A percentile compares a stretch with the other conserved stretches of the same genome.
Conservation (phyloP, 1,140 invertebrate species). For the Procambarus clarkii region DNA sequence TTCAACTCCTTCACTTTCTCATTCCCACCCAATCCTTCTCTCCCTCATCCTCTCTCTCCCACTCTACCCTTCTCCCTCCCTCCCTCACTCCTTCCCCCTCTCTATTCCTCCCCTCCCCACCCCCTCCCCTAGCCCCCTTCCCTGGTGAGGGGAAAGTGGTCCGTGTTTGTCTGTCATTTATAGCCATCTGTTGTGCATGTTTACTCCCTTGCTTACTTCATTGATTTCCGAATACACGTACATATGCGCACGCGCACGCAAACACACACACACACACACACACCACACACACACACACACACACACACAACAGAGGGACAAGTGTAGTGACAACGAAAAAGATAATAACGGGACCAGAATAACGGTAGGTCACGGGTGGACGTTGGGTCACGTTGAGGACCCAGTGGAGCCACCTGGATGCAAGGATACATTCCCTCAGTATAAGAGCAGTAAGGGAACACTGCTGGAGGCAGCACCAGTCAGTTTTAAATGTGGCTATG, state of each 20-base stretch:
- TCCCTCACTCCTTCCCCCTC: neutral
- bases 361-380: no score
- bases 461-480: no score
- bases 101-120: neutral
- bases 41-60: no score
- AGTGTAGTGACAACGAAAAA: neutral
- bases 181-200: no score
- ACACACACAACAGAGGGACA: no score
- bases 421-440: neutral
- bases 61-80: neutral
- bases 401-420: neutral
- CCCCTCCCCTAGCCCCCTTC: neutral
- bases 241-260: neutral
- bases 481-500: no score
- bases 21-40: neutral
- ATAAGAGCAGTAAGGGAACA: neutral
- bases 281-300: neutral
- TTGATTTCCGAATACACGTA: neutral
- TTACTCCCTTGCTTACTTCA: neutral
- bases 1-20: no score
- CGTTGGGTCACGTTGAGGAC: no score
- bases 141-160: no score
- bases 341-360: no score
- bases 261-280: neutral
- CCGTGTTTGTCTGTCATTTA: no score